Percentiles rank a stretch among this genome's conserved stretches.
phyloP scores from a whole-genome alignment of 2,113 vertebrate genomes.

The Crypturellus undulatus region DNA sequence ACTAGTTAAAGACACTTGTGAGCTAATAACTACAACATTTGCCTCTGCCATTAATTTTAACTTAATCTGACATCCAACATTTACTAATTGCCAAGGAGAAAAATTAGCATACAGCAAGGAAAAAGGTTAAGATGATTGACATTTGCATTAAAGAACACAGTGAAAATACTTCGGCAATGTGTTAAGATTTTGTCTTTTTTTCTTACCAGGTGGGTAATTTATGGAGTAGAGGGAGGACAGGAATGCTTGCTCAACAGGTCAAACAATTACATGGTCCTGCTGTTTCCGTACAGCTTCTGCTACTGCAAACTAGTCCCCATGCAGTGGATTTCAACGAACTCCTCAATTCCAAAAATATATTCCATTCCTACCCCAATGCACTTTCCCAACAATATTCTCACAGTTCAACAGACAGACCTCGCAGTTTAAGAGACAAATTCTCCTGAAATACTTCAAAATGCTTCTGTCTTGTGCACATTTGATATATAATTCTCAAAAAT shows the following conservation, averaged over 20 bases:
- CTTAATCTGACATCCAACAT: slow-evolving; percentile 86
- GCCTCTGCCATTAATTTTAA: slow-evolving; percentile 81
- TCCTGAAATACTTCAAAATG: neutral
- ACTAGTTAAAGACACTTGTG: slow-evolving; percentile 76
- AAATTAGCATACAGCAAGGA: slow-evolving; percentile 52
- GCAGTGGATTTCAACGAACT: neutral
- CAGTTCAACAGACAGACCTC: neutral
- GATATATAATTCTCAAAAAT: neutral
- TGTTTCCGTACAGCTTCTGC: neutral
- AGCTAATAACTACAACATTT: slow-evolving; percentile 80
- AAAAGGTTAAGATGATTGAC: slow-evolving; percentile 56
- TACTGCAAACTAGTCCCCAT: neutral
- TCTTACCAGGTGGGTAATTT: neutral
- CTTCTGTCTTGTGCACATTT: neutral
- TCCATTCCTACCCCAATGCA: neutral
- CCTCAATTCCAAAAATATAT: neutral
- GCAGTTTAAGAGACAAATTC: neutral
- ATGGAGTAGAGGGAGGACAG: neutral
- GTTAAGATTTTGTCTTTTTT: neutral
- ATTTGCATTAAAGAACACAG: neutral
- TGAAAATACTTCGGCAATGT: neutral
- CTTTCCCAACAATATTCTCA: neutral
- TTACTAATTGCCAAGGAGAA: slow-evolving; percentile 81
- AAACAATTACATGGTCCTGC: neutral
- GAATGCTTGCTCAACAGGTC: neutral